Conservation (phyloP, 92 coral and sea anemone species). For the Siderastrea radians region DNA sequence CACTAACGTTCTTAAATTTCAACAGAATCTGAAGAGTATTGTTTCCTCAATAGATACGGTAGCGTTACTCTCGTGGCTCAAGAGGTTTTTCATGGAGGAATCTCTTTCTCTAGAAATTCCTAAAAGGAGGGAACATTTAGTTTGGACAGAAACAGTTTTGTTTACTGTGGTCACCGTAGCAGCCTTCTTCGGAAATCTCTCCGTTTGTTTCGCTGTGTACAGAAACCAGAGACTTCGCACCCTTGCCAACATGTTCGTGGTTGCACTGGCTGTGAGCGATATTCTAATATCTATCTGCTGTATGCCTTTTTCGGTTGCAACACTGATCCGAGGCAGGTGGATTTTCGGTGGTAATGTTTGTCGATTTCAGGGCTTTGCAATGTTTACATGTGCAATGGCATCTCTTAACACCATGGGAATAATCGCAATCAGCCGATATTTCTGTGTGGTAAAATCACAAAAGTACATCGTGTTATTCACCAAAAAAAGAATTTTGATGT, state of each 20-base stretch:
- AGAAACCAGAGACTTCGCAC: conserved; percentile 70
- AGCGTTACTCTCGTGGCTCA: too few relatives aligned
- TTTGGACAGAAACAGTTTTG: conserved; percentile 43
- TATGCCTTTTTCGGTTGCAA: conserved; percentile 76
- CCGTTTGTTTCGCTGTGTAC: conserved; percentile 71
- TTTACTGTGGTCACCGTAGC: conserved; percentile 41
- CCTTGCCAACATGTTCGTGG: conserved; percentile 62
- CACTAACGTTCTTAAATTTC: too few relatives aligned
- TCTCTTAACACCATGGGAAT: conserved; percentile 79
- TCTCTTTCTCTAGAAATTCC: conserved; percentile 27
- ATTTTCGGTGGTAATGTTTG: conserved; percentile 43
- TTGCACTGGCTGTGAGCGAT: conserved; percentile 76
- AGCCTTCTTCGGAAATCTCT: conserved; percentile 68
- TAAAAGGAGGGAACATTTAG: background rate
- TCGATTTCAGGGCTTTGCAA: conserved; percentile 64
- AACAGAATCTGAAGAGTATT: too few relatives aligned
- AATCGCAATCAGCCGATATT: conserved; percentile 74
- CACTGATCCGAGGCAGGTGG: conserved; percentile 62
- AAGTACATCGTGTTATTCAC: conserved; percentile 52
- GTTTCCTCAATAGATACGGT: too few relatives aligned
- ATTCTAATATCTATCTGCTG: conserved; percentile 68
- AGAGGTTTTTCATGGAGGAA: background rate
- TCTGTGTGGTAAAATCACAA: conserved; percentile 51
- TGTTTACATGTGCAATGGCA: conserved; percentile 61
- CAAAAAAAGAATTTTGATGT: conserved; percentile 32